Evolutionary conservation across 1,140 invertebrate species (phyloP).

Genomic region (Cataglyphis hispanica): DNA sequence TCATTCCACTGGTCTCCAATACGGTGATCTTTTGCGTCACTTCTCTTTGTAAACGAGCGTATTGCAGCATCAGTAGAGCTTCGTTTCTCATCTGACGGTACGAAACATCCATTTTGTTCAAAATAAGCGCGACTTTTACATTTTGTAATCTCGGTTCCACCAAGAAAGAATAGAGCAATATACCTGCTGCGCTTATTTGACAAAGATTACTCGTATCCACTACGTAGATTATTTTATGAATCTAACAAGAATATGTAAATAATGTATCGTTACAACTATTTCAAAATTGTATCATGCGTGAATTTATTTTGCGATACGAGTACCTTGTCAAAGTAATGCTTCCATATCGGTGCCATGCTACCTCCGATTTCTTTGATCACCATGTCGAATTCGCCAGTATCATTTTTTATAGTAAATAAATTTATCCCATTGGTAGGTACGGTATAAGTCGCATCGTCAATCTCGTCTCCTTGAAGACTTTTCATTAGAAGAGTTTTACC

Average conservation of each 20-base stretch:
- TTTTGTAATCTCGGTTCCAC: slow-evolving; percentile 89
- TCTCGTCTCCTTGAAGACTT: slow-evolving; percentile 89
- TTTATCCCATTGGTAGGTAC: slow-evolving; percentile 93
- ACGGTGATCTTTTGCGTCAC: slow-evolving; percentile 89
- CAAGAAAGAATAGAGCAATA: slow-evolving; percentile 91
- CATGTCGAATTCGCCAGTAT: slow-evolving; percentile 83
- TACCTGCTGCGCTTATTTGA: slow-evolving; percentile 93
- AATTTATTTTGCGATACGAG: neutral
- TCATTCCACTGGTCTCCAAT: slow-evolving; percentile 91
- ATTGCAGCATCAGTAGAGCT: slow-evolving; percentile 92
- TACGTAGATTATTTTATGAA: slow-evolving; percentile 91
- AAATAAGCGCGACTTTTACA: slow-evolving; percentile 90
- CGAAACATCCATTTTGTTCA: slow-evolving; percentile 94
- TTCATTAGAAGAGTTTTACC: slow-evolving; percentile 94
- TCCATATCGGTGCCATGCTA: slow-evolving; percentile 93
- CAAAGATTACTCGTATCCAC: slow-evolving; percentile 93
- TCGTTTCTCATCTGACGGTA: slow-evolving; percentile 94
- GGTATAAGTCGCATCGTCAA: slow-evolving; percentile 91
- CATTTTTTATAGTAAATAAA: slow-evolving; percentile 89
- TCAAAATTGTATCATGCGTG: neutral
- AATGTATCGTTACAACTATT: neutral
- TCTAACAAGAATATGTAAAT: slow-evolving; percentile 60
- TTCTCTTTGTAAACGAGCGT: slow-evolving; percentile 89
- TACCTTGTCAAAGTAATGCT: slow-evolving; percentile 90
- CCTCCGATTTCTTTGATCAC: slow-evolving; percentile 91